Evolutionary conservation across 2,888 invertebrate genomes (phyloP).

Genomic region (Phaedon cochleariae): DNA sequence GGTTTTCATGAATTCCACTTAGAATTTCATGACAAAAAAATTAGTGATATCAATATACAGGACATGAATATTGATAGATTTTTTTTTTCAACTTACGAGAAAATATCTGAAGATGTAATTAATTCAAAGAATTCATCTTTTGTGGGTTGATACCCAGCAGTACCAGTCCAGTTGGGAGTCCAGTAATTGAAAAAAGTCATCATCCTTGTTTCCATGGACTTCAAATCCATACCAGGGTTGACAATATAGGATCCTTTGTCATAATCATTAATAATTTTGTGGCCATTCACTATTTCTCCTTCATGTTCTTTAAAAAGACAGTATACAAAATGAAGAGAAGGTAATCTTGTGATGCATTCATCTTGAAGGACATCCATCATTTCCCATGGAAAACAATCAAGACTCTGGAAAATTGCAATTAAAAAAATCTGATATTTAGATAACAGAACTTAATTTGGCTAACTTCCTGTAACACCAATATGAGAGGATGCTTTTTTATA

Average conservation of each 20-base stretch:
- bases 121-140: constrained; percentile 64
- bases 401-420: constrained; percentile 61
- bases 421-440: too few species aligned
- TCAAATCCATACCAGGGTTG: constrained; percentile 71
- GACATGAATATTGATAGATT: too few species aligned
- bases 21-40: too few species aligned
- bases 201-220: constrained; percentile 62
- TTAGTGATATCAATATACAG: too few species aligned
- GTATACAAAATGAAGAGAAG: constrained; percentile 75
- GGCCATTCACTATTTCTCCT: constrained; percentile 66
- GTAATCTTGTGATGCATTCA: constrained; percentile 78
- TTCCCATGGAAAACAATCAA: constrained; percentile 85
- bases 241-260: constrained; percentile 69
- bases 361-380: constrained; percentile 70
- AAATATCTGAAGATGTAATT: constrained; percentile 65
- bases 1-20: too few species aligned
- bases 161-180: constrained; percentile 62
- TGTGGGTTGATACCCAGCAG: constrained; percentile 64
- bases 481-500: constrained; percentile 66
- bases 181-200: constrained; percentile 64
- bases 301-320: constrained; percentile 71
- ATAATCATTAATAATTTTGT: constrained; percentile 63
- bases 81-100: constrained; percentile 72
- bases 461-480: constrained; percentile 75
- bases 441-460: background rate